These are phyloP conservation scores for Conopomorpha cramerella DNA, from an alignment of 1,140 invertebrate species.

Conservation along the genomic window DNA sequence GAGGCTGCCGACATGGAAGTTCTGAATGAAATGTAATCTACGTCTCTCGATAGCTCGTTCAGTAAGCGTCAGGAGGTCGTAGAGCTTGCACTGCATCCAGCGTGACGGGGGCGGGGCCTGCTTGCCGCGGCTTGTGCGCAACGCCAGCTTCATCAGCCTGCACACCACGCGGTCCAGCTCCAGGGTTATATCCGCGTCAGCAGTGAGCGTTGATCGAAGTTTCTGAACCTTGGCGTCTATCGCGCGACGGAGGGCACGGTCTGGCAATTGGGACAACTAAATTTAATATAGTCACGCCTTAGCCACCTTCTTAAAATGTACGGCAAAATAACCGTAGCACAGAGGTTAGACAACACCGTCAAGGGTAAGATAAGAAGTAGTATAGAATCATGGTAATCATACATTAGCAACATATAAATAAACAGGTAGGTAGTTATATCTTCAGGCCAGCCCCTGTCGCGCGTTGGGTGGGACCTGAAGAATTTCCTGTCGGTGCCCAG, in stretches of 20 bases:
- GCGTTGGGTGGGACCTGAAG: too few species aligned
- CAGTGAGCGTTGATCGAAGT: slow-evolving; percentile 22
- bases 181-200: slow-evolving; percentile 28
- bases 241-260: slow-evolving; percentile 21
- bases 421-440: too few species aligned
- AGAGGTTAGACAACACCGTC: too few species aligned
- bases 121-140: not conserved
- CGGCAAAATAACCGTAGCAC: too few species aligned
- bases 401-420: too few species aligned
- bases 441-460: too few species aligned
- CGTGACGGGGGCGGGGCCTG: slow-evolving; percentile 15
- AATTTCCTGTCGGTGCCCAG: too few species aligned
- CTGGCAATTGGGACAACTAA: slow-evolving; percentile 12
- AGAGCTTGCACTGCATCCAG: slow-evolving; percentile 40
- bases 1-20: too few species aligned
- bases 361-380: too few species aligned
- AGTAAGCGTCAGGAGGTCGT: slow-evolving; percentile 32
- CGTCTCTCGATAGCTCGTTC: slow-evolving; percentile 33
- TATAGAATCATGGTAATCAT: too few species aligned
- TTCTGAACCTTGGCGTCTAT: slow-evolving; percentile 32
- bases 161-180: slow-evolving; percentile 35
- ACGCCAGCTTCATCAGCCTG: slow-evolving; percentile 19
- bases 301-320: too few species aligned
- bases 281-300: too few species aligned
- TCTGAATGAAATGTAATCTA: slow-evolving; percentile 20